Base-by-base conservation (phyloP, 2,113 vertebrate species). In the Pelmatolapia mariae region DNA sequence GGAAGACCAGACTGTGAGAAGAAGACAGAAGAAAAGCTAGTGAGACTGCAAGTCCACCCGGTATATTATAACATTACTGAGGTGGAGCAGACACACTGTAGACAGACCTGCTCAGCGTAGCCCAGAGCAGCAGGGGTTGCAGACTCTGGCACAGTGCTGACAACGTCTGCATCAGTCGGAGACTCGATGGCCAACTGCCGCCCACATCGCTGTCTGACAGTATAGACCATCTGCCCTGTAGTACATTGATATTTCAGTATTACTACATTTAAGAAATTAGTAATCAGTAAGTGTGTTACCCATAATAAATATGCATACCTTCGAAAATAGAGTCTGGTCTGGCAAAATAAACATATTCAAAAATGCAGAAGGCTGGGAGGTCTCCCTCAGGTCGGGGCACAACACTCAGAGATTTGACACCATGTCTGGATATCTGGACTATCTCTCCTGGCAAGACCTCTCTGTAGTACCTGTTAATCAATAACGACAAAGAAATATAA, bases 271-370 rank as follows among this genome's bases (percentile, higher is more conserved):
- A n/a, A 57, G 4, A 47, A 43, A 59, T 26, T 7, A 26, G 11
- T 13, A 12, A 61, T 50, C 38, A 33, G 0, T 8, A 53, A 38
- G 3, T 10, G 10, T 43, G 45, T 16, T 40, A 24, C 8, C 11
- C 4, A 71, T 16, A 56, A n/a, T 31, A 81, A 61, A 29, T 22
- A 82, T 43, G 86, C 89, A 93, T 96, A 97, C 99, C 97, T 98
- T 99, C 98, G 95, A 99, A 99, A 83, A 99, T 98, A 80, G 98
- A 99, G 95, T 99, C 98, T 71, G 99, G 98, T 94, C 99, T 97
- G 92, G 98, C 98, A 95, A 99, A 99, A 96, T 99, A 99, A 91
- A 99, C 99, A 29, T 99, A 99, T 95, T 99, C 99, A 95, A 99
- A 99, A 92, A 99, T 99, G 93, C 99, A 99, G 95, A 99, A 99